Conservation (phyloP, 2,888 invertebrate genomes). For the Entomobrya multifasciata region DNA sequence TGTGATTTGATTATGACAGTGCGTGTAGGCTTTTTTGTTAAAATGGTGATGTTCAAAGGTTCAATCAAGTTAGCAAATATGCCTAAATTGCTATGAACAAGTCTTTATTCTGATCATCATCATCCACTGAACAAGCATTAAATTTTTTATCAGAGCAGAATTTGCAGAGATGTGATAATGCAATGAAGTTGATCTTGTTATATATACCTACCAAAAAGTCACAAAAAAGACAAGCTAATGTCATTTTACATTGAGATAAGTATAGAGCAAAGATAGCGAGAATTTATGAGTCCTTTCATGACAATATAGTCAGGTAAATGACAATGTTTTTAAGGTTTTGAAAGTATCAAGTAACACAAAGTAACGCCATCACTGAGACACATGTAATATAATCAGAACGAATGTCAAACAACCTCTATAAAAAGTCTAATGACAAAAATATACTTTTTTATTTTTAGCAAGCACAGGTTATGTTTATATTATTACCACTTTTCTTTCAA, state of each 20-base stretch:
- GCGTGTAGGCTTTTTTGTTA: constrained; percentile 17
- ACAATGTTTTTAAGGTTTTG: background rate
- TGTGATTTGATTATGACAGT: background rate
- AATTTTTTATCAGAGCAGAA: background rate
- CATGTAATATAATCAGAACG: background rate
- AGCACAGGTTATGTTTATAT: background rate
- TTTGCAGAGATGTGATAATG: constrained; percentile 14
- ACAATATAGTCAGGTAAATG: constrained; percentile 31
- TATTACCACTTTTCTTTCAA: too few species aligned
- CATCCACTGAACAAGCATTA: background rate
- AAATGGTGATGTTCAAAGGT: constrained; percentile 7
- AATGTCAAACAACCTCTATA: too few species aligned
- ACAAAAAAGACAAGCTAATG: constrained; percentile 30
- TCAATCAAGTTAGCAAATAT: constrained; percentile 27
- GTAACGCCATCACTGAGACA: constrained; percentile 4
- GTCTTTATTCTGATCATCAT: background rate
- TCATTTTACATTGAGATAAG: constrained; percentile 26
- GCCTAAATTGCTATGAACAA: constrained; percentile 10
- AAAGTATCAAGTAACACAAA: constrained; percentile 21
- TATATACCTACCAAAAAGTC: too few species aligned
- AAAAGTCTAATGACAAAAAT: constrained; percentile 10
- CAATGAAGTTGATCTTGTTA: constrained; percentile 35
- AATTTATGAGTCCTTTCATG: constrained; percentile 24
- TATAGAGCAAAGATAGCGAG: too few species aligned
- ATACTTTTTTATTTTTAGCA: constrained; percentile 30